Percentiles rank a stretch among this genome's conserved stretches.
phyloP scores from a whole-genome alignment of 2,797 vertebrate genomes.

The Poecile montanus region DNA sequence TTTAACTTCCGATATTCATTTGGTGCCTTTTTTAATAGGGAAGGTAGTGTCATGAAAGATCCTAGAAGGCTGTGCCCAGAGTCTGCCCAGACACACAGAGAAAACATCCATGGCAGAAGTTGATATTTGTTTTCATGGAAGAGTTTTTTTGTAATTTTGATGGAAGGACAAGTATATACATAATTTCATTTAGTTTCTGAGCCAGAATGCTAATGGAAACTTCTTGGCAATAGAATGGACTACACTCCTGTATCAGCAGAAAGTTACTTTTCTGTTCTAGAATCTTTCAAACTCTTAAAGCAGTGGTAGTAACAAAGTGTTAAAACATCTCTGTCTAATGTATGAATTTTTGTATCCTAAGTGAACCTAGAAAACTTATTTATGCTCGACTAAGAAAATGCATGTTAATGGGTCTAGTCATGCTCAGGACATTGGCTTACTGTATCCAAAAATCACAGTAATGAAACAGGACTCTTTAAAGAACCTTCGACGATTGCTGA shows the following conservation, averaged over 20 bases:
- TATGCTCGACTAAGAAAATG: neutral
- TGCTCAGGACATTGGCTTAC: neutral
- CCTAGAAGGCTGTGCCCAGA: neutral
- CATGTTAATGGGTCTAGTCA: conserved; percentile 12
- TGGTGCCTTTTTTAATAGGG: neutral
- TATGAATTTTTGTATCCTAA: conserved; percentile 6
- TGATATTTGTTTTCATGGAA: neutral
- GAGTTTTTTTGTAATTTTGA: neutral
- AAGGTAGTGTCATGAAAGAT: neutral
- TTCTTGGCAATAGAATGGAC: neutral
- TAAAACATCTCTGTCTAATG: neutral
- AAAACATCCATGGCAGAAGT: neutral
- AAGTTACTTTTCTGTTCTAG: neutral
- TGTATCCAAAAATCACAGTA: neutral
- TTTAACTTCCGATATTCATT: neutral
- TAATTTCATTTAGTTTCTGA: neutral
- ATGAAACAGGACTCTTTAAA: neutral
- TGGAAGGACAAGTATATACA: neutral
- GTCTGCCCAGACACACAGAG: neutral
- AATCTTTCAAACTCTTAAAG: neutral
- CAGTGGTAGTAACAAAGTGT: neutral
- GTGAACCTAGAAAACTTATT: conserved; percentile 21
- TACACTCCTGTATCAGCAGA: neutral
- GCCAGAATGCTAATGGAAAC: neutral
- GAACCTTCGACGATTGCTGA: neutral